phyloP scores from a whole-genome alignment of 1,140 invertebrate genomes.

The Ephestia elutella region DNA sequence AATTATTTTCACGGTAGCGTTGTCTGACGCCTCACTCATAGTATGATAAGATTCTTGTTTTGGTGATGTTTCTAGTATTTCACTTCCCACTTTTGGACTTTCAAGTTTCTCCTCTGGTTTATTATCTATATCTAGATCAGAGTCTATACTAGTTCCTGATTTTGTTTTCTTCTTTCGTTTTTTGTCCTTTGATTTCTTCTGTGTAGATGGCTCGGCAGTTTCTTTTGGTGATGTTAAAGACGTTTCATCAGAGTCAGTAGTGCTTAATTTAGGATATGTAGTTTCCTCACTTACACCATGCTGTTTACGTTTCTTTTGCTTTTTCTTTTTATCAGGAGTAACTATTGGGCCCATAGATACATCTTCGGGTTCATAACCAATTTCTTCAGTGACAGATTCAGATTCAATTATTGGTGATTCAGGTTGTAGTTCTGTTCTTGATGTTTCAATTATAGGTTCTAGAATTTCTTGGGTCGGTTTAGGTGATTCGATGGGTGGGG shows the following conservation, averaged over 20 bases:
- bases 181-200: conserved; percentile 44
- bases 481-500: conserved; percentile 47
- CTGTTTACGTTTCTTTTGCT: conserved; percentile 52
- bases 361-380: conserved; percentile 66
- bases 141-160: conserved; percentile 17
- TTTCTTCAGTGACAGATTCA: conserved; percentile 55
- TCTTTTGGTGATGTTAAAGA: conserved; percentile 36
- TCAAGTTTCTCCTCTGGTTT: conserved; percentile 26
- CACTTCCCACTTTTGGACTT: conserved; percentile 49
- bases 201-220: conserved; percentile 29
- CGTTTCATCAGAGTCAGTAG: conserved; percentile 48
- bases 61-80: conserved; percentile 48
- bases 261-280: conserved; percentile 51
- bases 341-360: conserved; percentile 44
- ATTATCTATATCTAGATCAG: conserved; percentile 23
- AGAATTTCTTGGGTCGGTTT: conserved; percentile 46
- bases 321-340: conserved; percentile 44
- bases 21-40: conserved; percentile 75
- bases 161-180: conserved; percentile 46
- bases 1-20: conserved; percentile 77
- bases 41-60: conserved; percentile 75
- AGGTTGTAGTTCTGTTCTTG: conserved; percentile 14
- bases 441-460: conserved; percentile 18
- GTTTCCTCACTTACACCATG: conserved; percentile 52
- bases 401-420: conserved; percentile 35